Base-by-base conservation (phyloP, 2,888 invertebrate genomes). In the Sarcophaga caerulescens region DNA sequence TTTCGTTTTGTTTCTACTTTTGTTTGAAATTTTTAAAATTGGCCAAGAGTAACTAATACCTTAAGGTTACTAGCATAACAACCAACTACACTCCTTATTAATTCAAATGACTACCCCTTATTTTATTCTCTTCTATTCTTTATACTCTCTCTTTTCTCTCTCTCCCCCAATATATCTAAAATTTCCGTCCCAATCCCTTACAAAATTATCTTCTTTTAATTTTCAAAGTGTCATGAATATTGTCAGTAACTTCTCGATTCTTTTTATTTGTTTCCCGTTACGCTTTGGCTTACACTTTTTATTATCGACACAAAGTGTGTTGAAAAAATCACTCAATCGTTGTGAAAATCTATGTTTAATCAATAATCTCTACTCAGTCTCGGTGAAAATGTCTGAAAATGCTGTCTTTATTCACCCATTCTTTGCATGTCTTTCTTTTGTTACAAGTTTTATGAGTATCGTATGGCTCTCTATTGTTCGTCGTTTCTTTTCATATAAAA, bases 271-370 rank as follows among this genome's bases (percentile, higher is more conserved):
- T 77, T 60, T 59, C 77, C 65, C 60, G 82, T 73, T 82, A 60
- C 82, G 71, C 77, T 77, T 76, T 71, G 35, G 82, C 21, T 57
- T 62, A 83, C 77, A 77, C 52, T 19, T 59, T 35, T 57, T 25
- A 69, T 45, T 23, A 45, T 52, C 19, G 52, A 35, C 10, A 35
- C 35, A 44, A n/a, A 66, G 69, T 79, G 84, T 79, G 83, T 68
- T 83, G 68, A 82, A 79, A 74, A 73, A 74, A 74, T 75, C 74
- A 79, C 74, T 84, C 84, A 84, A 66, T 84, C 84, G 79, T 75
- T 79, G 74, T 77, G 70, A 79, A 79, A 79, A 80, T 84, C 74
- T 70, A 79, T 82, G 82, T 82, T 77, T 75, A 79, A 84, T 84
- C 79, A 84, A 84, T 75, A 79, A 47, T 66, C 75, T 75, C 80